Evolutionary conservation across 2,113 vertebrate species (phyloP).

Genomic region (Ptychochromis oligacanthus): DNA sequence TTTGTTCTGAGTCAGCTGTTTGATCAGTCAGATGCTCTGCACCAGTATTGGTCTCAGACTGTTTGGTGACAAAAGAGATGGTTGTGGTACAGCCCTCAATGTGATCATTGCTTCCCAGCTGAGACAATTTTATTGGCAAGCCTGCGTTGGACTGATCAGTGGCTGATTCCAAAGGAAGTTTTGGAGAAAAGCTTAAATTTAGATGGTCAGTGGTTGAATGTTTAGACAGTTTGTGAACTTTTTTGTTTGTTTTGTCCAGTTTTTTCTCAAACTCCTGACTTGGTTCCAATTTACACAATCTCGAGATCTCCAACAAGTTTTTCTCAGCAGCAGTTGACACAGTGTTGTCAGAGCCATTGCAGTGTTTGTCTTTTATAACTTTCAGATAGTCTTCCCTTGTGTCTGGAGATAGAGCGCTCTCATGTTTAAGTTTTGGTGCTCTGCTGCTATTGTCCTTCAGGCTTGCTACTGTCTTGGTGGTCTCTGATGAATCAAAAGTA

Average conservation of each 20-base stretch:
- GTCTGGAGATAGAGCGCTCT: background rate
- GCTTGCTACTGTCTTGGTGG: background rate
- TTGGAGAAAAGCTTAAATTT: background rate
- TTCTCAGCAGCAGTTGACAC: background rate
- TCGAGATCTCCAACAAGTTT: background rate
- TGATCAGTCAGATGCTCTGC: background rate
- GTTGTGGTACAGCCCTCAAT: background rate
- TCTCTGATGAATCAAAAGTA: background rate
- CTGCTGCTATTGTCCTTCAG: background rate
- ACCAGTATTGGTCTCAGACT: background rate
- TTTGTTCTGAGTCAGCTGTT: background rate
- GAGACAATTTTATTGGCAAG: background rate
- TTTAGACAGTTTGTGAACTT: constrained; percentile 6
- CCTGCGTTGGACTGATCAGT: background rate
- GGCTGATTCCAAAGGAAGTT: background rate
- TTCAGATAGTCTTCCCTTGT: background rate
- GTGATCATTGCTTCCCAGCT: background rate
- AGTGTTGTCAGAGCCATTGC: background rate
- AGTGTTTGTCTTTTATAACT: background rate
- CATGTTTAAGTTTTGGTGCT: constrained; percentile 13
- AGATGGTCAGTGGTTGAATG: background rate
- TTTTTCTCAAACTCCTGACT: constrained; percentile 2
- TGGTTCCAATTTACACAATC: background rate
- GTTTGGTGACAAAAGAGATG: background rate
- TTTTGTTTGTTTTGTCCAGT: constrained; percentile 1